A percentile compares a stretch with the other conserved stretches of the same genome.
phyloP scores from a whole-genome alignment of 2,113 vertebrate species.

The Syngnathus typhle region DNA sequence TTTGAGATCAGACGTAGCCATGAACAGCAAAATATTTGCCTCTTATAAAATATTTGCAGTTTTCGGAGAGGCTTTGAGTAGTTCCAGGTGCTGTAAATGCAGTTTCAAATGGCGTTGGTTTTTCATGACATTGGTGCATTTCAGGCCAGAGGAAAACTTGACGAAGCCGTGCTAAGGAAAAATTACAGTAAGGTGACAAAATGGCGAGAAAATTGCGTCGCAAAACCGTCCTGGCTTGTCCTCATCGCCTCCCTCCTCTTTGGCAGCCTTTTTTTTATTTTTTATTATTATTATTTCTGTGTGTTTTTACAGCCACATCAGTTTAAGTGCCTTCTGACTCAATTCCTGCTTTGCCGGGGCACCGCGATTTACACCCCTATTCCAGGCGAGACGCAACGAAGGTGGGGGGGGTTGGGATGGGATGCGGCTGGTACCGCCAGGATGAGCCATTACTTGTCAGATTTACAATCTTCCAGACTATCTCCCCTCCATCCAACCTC shows the following conservation, averaged over 20 bases:
- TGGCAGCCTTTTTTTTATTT: constrained; percentile 20
- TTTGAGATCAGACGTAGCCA: no score
- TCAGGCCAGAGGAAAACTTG: neutral
- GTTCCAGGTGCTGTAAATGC: neutral
- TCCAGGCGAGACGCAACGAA: constrained; percentile 14
- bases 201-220: neutral
- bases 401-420: constrained; percentile 11
- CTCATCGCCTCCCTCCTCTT: neutral
- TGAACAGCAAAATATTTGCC: no score
- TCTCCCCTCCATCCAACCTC: constrained; percentile 37
- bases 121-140: neutral
- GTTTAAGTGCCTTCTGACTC: constrained; percentile 49
- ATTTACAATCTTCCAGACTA: constrained; percentile 56
- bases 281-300: constrained; percentile 47
- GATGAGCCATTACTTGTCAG: constrained; percentile 50
- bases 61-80: neutral
- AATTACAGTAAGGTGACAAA: neutral
- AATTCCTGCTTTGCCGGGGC: constrained; percentile 45
- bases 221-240: neutral
- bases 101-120: neutral
- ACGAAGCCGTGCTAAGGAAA: neutral
- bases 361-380: constrained; percentile 56
- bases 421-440: constrained; percentile 20
- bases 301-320: constrained; percentile 54
- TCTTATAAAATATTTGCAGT: neutral